These are phyloP conservation scores for Andrena fulva DNA, from an alignment of 2,888 invertebrate genomes.

Conservation along the genomic window DNA sequence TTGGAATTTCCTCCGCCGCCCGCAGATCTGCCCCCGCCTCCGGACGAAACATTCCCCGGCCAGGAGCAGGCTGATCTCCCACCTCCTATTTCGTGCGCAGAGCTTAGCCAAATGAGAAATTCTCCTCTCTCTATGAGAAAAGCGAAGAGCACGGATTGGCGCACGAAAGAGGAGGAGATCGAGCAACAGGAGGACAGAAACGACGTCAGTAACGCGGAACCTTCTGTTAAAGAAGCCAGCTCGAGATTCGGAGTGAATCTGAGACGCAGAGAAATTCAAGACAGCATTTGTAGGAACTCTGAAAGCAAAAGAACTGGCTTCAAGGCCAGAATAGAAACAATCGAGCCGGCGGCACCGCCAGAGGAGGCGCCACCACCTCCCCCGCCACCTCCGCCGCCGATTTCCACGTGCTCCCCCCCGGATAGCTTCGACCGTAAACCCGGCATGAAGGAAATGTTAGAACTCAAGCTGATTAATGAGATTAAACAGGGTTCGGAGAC, in stretches of 20 bases:
- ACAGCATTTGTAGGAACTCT: slow-evolving; percentile 76
- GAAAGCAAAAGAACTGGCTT: slow-evolving; percentile 81
- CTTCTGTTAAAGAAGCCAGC: slow-evolving; percentile 90
- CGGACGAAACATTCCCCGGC: slow-evolving; percentile 77
- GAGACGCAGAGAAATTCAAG: slow-evolving; percentile 88
- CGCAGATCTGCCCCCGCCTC: slow-evolving; percentile 91
- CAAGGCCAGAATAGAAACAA: slow-evolving; percentile 82
- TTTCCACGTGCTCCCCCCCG: slow-evolving; percentile 76
- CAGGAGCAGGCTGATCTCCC: slow-evolving; percentile 51
- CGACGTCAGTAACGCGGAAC: slow-evolving; percentile 88
- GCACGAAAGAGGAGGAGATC: slow-evolving; percentile 73
- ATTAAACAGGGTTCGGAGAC: slow-evolving; percentile 92
- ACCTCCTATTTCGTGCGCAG: slow-evolving; percentile 65
- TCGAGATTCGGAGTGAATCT: slow-evolving; percentile 90
- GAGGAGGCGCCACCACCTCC: slow-evolving; percentile 83
- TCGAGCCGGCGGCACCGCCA: slow-evolving; percentile 84
- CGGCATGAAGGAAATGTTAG: slow-evolving; percentile 93
- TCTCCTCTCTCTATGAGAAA: slow-evolving; percentile 78
- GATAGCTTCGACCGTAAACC: slow-evolving; percentile 85
- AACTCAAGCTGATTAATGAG: slow-evolving; percentile 92
- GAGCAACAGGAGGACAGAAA: slow-evolving; percentile 82
- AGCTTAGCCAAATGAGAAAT: slow-evolving; percentile 70
- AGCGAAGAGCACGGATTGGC: slow-evolving; percentile 77
- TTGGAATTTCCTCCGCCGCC: slow-evolving; percentile 96
- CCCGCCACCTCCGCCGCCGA: slow-evolving; percentile 85